A percentile compares a stretch with the other conserved stretches of the same genome.
phyloP scores from a whole-genome alignment of 2,888 invertebrate species.

The Tinea trinotella region DNA sequence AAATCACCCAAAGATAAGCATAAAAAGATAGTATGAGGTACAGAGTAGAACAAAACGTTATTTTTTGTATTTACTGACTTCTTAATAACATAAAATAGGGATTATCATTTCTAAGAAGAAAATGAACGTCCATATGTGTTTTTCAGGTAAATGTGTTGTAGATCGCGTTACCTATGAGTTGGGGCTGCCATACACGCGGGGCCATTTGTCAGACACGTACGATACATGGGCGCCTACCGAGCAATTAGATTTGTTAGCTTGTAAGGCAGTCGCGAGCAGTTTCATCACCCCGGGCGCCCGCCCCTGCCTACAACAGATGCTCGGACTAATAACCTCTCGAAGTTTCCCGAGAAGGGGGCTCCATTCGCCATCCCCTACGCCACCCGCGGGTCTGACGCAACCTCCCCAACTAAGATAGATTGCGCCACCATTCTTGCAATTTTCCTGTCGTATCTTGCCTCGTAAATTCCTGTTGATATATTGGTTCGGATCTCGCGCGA shows the following conservation, averaged over 20 bases:
- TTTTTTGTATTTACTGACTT: slow-evolving; percentile 65
- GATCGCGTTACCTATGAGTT: background rate
- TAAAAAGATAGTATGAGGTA: slow-evolving; percentile 71
- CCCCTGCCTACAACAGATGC: slow-evolving; percentile 74
- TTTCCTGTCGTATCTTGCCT: slow-evolving; percentile 93
- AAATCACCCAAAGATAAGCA: slow-evolving; percentile 73
- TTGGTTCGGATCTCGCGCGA: slow-evolving; percentile 75
- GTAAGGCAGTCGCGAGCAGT: slow-evolving; percentile 55
- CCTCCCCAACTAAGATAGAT: slow-evolving; percentile 87
- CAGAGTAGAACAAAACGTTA: slow-evolving; percentile 61
- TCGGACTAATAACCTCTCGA: slow-evolving; percentile 75
- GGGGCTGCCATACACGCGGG: slow-evolving; percentile 36
- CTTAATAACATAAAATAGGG: background rate
- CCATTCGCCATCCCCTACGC: slow-evolving; percentile 44
- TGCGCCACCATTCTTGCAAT: slow-evolving; percentile 94
- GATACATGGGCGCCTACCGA: slow-evolving; percentile 66
- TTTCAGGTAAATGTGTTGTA: background rate
- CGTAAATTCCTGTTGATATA: slow-evolving; percentile 90
- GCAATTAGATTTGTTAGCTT: slow-evolving; percentile 73
- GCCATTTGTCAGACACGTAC: slow-evolving; percentile 56
- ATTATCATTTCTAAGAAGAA: background rate
- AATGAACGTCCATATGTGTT: background rate
- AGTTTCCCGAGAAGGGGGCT: slow-evolving; percentile 60
- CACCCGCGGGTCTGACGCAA: slow-evolving; percentile 49
- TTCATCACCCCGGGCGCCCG: slow-evolving; percentile 48